phyloP scores from a whole-genome alignment of 2,797 vertebrate genomes.

The Falco novaeseelandiae region DNA sequence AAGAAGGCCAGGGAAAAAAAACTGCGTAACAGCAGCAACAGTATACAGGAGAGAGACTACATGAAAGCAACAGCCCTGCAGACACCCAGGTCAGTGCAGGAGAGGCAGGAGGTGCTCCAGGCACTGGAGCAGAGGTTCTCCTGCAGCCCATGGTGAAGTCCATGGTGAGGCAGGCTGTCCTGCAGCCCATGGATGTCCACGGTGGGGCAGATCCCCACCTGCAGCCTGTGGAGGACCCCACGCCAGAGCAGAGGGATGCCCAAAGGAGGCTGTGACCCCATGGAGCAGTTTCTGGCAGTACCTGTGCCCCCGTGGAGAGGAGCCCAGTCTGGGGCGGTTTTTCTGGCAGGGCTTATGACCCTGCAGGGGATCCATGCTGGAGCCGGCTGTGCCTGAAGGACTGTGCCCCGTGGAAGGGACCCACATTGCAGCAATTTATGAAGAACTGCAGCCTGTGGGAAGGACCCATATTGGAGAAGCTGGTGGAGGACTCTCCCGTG shows the following conservation, averaged over 20 bases:
- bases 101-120: neutral
- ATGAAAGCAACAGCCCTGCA: neutral
- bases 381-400: neutral
- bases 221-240: neutral
- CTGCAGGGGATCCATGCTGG: rapidly evolving
- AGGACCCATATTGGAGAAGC: neutral
- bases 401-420: neutral
- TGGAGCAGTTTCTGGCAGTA: neutral
- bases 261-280: neutral
- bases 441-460: neutral
- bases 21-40: neutral
- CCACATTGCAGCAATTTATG: neutral
- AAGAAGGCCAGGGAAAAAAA: neutral
- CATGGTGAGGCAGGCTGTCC: neutral
- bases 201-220: neutral
- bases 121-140: rapidly evolving
- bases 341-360: neutral
- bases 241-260: rapidly evolving
- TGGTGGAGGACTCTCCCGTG: neutral
- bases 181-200: neutral
- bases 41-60: neutral
- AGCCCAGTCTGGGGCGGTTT: neutral
- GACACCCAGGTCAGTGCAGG: neutral
- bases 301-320: neutral
- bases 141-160: neutral